These are phyloP conservation scores for Exocentrus adspersus DNA, from an alignment of 2,888 invertebrate genomes.

Conservation along the genomic window DNA sequence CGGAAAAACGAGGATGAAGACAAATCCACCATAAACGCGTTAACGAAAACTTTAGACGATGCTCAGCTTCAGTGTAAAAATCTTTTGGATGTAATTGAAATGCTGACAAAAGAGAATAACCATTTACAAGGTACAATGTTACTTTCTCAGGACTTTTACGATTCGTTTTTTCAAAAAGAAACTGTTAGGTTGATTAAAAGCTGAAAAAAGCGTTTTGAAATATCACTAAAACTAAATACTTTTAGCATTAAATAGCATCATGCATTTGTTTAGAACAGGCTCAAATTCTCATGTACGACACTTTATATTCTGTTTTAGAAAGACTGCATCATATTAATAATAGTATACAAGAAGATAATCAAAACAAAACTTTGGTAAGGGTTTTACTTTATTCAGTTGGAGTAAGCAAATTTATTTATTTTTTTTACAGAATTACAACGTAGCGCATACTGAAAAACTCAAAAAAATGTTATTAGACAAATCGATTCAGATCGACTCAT, in stretches of 20 bases:
- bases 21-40: constrained; percentile 40
- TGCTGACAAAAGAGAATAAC: constrained; percentile 51
- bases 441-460: constrained; percentile 49
- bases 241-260: no score
- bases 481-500: constrained; percentile 50
- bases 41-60: constrained; percentile 50
- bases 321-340: constrained; percentile 32
- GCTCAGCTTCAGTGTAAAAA: constrained; percentile 55
- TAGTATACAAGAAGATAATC: constrained; percentile 17
- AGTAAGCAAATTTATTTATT: neutral
- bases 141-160: no score
- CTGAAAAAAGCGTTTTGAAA: no score
- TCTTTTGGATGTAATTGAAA: constrained; percentile 50
- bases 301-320: constrained; percentile 42
- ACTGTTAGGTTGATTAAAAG: no score
- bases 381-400: neutral
- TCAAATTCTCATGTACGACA: no score
- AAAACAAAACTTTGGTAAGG: constrained; percentile 36
- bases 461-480: constrained; percentile 55
- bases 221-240: no score
- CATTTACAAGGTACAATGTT: constrained; percentile 54
- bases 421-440: constrained; percentile 44
- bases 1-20: constrained; percentile 45
- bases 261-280: no score
- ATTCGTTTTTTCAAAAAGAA: no score